phyloP scores from a whole-genome alignment of 2,797 vertebrate species.

The Sciurus vulgaris region DNA sequence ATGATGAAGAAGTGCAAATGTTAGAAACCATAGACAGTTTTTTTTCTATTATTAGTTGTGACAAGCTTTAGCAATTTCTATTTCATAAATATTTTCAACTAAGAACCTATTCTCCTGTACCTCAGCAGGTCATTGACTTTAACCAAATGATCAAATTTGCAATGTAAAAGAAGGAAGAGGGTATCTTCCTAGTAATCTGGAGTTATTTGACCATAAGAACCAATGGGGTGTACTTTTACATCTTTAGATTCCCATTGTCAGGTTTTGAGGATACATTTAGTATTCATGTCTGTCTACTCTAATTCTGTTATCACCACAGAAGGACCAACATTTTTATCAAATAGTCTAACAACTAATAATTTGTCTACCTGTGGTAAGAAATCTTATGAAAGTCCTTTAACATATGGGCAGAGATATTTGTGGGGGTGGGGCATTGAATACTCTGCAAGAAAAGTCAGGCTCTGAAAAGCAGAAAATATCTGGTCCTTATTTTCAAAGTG shows the following conservation, averaged over 20 bases:
- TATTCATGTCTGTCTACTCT: background rate
- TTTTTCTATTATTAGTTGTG: background rate
- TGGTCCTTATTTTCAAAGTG: background rate
- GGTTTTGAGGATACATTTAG: background rate
- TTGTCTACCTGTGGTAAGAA: background rate
- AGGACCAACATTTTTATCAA: background rate
- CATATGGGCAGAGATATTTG: background rate
- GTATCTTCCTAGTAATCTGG: background rate
- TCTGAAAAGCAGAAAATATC: background rate
- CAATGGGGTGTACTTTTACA: background rate
- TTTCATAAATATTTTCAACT: conserved; percentile 24
- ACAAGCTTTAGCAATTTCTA: background rate
- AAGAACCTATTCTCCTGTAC: background rate
- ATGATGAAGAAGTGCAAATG: background rate
- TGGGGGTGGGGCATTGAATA: background rate
- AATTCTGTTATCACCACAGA: background rate
- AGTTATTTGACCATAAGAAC: background rate
- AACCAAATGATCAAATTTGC: background rate
- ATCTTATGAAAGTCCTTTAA: background rate
- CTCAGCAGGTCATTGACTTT: background rate
- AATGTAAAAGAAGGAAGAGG: background rate
- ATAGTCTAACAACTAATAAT: background rate
- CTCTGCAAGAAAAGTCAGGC: background rate
- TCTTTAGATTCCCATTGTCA: background rate
- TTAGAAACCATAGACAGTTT: background rate